These are phyloP conservation scores for Acanthisitta chloris DNA, from an alignment of 2,113 vertebrate species.

Conservation along the genomic window DNA sequence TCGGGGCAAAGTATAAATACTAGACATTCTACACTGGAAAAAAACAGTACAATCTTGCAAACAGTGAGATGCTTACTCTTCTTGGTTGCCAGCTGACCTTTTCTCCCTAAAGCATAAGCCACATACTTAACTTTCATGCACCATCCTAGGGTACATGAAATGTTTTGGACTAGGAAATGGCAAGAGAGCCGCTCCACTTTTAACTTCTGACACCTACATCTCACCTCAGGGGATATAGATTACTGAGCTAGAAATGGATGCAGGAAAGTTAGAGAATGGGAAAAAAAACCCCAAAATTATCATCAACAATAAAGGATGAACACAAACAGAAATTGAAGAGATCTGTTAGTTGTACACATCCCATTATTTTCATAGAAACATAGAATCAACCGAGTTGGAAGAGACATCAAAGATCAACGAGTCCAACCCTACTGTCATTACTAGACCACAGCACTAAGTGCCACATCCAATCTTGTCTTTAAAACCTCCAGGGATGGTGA, in stretches of 20 bases:
- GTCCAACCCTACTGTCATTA: too few species aligned
- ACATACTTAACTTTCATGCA: background rate
- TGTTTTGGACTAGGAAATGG: background rate
- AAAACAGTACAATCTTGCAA: background rate
- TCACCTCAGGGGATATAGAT: background rate
- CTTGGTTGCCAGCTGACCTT: background rate
- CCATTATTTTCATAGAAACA: too few species aligned
- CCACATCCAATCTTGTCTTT: too few species aligned
- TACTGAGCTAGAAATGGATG: background rate
- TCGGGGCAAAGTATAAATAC: background rate
- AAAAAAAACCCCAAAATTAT: background rate
- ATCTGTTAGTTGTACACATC: background rate
- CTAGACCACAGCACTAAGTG: too few species aligned
- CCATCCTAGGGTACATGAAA: background rate
- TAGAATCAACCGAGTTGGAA: too few species aligned
- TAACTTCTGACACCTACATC: background rate
- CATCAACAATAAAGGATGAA: background rate
- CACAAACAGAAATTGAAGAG: background rate
- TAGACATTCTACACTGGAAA: slow-evolving; percentile 6
- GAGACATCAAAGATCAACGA: too few species aligned
- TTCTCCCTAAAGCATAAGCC: background rate
- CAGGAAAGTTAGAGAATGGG: background rate
- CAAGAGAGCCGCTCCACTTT: background rate
- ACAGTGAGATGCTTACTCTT: background rate
- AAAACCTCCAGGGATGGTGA: too few species aligned